phyloP scores from a whole-genome alignment of 2,888 invertebrate species.

The Griposia aprilina region DNA sequence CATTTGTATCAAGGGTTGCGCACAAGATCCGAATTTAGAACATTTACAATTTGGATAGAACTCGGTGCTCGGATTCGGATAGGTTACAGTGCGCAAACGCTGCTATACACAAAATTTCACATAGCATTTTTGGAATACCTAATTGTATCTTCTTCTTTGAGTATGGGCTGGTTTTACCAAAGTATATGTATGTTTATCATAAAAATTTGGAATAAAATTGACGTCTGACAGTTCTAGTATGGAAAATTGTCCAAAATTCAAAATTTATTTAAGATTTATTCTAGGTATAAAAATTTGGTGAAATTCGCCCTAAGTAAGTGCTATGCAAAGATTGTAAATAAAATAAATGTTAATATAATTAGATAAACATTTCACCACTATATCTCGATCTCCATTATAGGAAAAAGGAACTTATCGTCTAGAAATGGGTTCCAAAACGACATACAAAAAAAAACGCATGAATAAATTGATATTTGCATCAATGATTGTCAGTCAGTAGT shows the following conservation, averaged over 20 bases:
- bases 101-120: neutral
- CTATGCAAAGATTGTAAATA: neutral
- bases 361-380: neutral
- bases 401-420: neutral
- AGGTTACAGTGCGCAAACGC: too few species aligned
- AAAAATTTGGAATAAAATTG: too few species aligned
- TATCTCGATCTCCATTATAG: neutral
- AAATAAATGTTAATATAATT: neutral
- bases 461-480: conserved; percentile 3
- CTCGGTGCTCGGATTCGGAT: neutral
- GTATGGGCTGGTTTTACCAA: too few species aligned
- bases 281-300: too few species aligned
- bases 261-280: too few species aligned
- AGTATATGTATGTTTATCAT: too few species aligned
- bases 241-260: too few species aligned
- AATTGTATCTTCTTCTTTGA: neutral
- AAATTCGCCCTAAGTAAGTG: neutral
- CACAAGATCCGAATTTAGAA: neutral
- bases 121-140: neutral
- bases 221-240: too few species aligned
- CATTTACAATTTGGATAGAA: neutral
- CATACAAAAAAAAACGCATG: neutral
- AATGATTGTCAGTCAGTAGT: neutral
- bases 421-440: neutral
- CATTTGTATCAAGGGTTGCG: neutral